These are phyloP conservation scores for Cacoxenus indagator DNA, from an alignment of 2,888 invertebrate genomes.

Conservation along the genomic window DNA sequence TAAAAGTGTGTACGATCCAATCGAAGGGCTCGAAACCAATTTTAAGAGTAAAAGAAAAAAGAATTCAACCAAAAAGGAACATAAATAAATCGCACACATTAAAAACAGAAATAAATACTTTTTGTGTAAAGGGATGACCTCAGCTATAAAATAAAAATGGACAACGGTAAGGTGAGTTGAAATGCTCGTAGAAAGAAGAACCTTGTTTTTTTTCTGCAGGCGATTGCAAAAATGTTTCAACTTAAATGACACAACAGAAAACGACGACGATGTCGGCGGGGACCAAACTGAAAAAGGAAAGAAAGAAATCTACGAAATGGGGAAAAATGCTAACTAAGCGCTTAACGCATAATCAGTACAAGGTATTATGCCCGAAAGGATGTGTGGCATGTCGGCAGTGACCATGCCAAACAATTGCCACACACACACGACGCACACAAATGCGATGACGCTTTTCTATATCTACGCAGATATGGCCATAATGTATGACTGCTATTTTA, in stretches of 20 bases:
- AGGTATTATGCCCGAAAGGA: constrained; percentile 32
- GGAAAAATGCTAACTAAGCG: constrained; percentile 63
- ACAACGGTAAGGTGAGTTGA: constrained; percentile 29
- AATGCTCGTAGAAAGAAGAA: not conserved
- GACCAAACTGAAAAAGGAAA: not conserved
- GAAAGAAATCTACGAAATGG: not conserved
- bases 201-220: constrained; percentile 16
- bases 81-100: not conserved
- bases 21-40: not conserved
- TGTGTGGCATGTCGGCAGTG: constrained; percentile 1
- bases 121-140: constrained; percentile 21
- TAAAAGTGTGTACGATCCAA: too few species aligned
- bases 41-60: not conserved
- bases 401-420: constrained; percentile 4
- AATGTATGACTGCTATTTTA: constrained; percentile 61
- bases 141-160: constrained; percentile 30
- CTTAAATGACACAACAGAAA: constrained; percentile 16
- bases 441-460: not conserved
- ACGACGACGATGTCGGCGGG: not conserved
- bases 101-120: not conserved
- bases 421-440: constrained; percentile 2
- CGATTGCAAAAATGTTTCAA: constrained; percentile 18
- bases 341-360: constrained; percentile 60
- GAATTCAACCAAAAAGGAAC: not conserved
- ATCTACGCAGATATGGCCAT: constrained; percentile 57